Conservation (phyloP, 2,113 vertebrate species). For the Eidolon helvum region DNA sequence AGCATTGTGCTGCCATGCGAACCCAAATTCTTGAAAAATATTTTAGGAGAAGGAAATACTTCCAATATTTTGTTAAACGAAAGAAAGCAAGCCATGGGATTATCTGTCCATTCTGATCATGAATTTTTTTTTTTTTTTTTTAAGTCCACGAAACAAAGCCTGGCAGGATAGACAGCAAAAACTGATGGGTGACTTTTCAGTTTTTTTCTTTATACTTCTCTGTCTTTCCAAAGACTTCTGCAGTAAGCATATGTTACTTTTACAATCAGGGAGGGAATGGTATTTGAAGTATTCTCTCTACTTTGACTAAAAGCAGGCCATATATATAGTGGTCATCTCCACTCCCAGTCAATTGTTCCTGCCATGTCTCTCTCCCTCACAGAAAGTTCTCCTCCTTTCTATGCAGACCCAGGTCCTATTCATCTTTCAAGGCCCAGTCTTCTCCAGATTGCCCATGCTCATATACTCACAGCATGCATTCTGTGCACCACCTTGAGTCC, state of each 20-base stretch:
- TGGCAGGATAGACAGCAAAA: not conserved
- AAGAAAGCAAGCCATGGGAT: not conserved
- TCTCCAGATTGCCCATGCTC: not conserved
- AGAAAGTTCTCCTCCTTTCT: not conserved
- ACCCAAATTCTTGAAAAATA: not conserved
- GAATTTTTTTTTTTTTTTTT: not conserved
- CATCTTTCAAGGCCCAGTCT: not conserved
- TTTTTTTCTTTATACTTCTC: not conserved
- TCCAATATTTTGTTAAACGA: not conserved
- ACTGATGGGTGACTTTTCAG: not conserved
- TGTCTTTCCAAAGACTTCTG: not conserved
- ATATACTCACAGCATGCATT: rapidly evolving
- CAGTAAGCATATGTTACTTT: not conserved
- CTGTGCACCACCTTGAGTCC: not conserved
- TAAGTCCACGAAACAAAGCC: not conserved
- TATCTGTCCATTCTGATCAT: not conserved
- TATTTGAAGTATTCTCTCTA: not conserved
- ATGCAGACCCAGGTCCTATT: not conserved
- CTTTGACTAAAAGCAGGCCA: not conserved
- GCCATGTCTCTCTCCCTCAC: not conserved
- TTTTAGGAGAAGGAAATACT: not conserved
- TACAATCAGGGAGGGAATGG: not conserved
- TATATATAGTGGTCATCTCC: too few relatives aligned
- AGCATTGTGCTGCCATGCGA: not conserved
- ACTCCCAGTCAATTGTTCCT: rapidly evolving